Conservation (phyloP, 1,140 invertebrate species). For the Paraescarpia echinospica region DNA sequence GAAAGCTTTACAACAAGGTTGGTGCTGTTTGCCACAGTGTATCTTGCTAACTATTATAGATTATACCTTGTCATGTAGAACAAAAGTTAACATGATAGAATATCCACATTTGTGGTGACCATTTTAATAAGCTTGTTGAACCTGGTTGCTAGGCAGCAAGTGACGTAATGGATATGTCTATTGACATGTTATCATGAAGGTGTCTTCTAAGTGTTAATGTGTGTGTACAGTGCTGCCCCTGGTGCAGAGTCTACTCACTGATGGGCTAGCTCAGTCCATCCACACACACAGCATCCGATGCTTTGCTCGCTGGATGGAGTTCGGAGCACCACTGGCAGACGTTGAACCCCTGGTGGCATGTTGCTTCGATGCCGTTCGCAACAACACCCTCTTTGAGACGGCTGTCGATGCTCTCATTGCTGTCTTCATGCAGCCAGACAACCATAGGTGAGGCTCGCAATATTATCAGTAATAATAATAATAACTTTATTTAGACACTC, state of each 20-base stretch:
- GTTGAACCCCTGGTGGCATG: conserved; percentile 49
- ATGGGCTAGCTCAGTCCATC: conserved; percentile 41
- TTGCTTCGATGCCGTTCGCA: conserved; percentile 55
- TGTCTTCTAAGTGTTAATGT: background rate
- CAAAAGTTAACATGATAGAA: background rate
- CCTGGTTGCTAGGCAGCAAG: background rate
- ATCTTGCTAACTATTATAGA: background rate
- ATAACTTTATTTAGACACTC: no score
- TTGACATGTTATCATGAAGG: no score
- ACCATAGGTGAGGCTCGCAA: conserved; percentile 59
- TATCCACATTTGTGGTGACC: background rate
- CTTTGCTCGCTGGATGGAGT: conserved; percentile 68
- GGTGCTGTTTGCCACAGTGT: background rate
- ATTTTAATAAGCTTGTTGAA: background rate
- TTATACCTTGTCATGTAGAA: background rate
- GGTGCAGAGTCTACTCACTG: conserved; percentile 38
- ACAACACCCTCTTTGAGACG: conserved; percentile 63
- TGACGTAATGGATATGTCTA: background rate
- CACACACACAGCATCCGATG: conserved; percentile 63
- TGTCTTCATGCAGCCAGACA: conserved; percentile 64
- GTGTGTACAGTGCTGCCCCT: conserved; percentile 50
- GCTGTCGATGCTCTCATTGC: conserved; percentile 66
- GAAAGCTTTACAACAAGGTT: conserved; percentile 54
- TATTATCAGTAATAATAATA: no score
- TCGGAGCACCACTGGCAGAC: conserved; percentile 55